Evolutionary conservation across 2,888 invertebrate genomes (phyloP).

Genomic region (Cheiracanthium punctorium): DNA sequence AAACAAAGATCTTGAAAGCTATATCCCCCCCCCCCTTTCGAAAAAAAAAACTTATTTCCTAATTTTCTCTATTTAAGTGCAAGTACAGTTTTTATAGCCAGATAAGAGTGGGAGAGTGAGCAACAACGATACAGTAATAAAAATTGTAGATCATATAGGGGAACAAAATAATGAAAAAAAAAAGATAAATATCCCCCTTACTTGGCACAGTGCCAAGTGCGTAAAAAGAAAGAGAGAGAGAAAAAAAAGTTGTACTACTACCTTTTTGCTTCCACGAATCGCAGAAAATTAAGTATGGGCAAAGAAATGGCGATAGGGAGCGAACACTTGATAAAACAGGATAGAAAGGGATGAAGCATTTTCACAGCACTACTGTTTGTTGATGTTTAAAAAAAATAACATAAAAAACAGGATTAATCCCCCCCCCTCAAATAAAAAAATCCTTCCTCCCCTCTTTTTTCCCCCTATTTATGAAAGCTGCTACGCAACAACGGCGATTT

Average conservation of each 20-base stretch:
- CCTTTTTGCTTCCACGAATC: slow-evolving; percentile 65
- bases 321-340: slow-evolving; percentile 20
- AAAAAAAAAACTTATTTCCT: slow-evolving; percentile 33
- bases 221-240: slow-evolving; percentile 31
- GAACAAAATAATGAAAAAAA: too few species aligned
- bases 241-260: slow-evolving; percentile 63
- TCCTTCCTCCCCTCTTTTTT: too few species aligned
- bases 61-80: neutral
- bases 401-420: too few species aligned
- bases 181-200: slow-evolving; percentile 24
- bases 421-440: too few species aligned
- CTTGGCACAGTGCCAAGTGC: slow-evolving; percentile 63
- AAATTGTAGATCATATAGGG: slow-evolving; percentile 64
- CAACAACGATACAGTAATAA: slow-evolving; percentile 38
- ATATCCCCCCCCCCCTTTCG: slow-evolving; percentile 14
- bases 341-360: neutral
- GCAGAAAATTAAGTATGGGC: slow-evolving; percentile 59
- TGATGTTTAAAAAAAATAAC: too few species aligned
- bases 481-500: neutral
- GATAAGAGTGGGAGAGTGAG: too few species aligned
- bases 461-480: neutral
- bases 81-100: neutral
- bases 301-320: slow-evolving; percentile 35
- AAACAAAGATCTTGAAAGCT: slow-evolving; percentile 24
- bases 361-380: neutral